Percentiles rank a stretch among this genome's conserved stretches.
phyloP scores from a whole-genome alignment of 2,888 invertebrate genomes.

The Eilema depressum region DNA sequence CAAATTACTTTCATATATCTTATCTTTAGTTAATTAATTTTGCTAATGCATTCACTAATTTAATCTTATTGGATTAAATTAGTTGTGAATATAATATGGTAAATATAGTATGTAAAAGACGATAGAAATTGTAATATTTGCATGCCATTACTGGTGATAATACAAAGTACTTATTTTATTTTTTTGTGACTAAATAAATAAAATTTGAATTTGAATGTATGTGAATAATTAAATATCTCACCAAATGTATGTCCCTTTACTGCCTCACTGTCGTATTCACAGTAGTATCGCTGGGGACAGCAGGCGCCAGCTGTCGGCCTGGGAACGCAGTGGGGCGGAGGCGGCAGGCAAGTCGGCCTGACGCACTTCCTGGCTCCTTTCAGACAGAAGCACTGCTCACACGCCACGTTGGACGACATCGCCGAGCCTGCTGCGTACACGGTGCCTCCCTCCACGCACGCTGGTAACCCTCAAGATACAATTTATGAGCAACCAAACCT shows the following conservation, averaged over 20 bases:
- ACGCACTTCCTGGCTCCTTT: constrained; percentile 91
- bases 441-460: constrained; percentile 90
- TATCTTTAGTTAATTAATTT: too few species aligned
- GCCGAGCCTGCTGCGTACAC: constrained; percentile 94
- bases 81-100: too few species aligned
- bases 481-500: constrained; percentile 45
- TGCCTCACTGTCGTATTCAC: constrained; percentile 53
- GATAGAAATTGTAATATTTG: too few species aligned
- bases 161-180: too few species aligned
- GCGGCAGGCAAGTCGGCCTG: constrained; percentile 92
- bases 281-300: constrained; percentile 94
- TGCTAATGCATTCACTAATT: too few species aligned
- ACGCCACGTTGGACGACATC: constrained; percentile 92
- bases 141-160: too few species aligned
- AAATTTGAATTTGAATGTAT: too few species aligned
- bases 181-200: too few species aligned
- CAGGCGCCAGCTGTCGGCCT: constrained; percentile 89
- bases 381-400: constrained; percentile 95
- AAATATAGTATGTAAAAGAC: too few species aligned
- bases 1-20: too few species aligned
- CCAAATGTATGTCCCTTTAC: constrained; percentile 24
- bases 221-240: constrained; percentile 17
- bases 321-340: constrained; percentile 90
- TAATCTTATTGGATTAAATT: too few species aligned
- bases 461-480: constrained; percentile 78